Percentiles rank a stretch among this genome's conserved stretches.
phyloP scores from a whole-genome alignment of 2,888 invertebrate genomes.

The Gymnoscelis rufifasciata region DNA sequence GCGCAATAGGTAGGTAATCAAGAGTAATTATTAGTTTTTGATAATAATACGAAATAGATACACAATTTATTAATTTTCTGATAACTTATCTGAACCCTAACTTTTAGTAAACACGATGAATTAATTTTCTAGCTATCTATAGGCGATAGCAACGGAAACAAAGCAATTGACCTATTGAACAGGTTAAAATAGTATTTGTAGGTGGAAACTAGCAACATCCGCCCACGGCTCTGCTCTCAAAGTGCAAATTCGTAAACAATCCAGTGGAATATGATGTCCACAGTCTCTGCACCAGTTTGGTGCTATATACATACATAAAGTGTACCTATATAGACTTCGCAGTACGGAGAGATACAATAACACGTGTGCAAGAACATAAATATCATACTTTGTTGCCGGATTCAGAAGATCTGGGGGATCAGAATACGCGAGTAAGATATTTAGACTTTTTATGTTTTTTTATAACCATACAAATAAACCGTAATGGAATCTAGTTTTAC shows the following conservation, averaged over 20 bases:
- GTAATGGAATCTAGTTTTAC: no score
- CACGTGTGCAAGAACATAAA: not conserved
- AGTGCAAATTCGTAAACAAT: conserved; percentile 26
- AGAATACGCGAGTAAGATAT: no score
- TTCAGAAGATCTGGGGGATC: not conserved
- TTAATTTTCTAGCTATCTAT: no score
- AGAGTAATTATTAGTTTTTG: no score
- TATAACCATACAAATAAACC: no score
- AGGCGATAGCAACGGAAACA: not conserved
- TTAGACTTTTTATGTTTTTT: no score
- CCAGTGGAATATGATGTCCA: conserved; percentile 19
- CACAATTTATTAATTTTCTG: no score
- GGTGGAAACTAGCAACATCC: conserved; percentile 7
- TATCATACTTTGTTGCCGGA: not conserved
- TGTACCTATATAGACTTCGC: not conserved
- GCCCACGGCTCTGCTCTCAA: conserved; percentile 7
- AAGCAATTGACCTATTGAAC: not conserved
- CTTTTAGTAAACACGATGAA: no score
- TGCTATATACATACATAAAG: not conserved
- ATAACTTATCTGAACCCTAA: no score
- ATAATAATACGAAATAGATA: no score
- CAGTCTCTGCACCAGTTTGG: not conserved
- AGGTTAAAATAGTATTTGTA: not conserved
- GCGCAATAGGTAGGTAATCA: no score
- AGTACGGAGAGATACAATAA: not conserved